Evolutionary conservation across 2,888 invertebrate genomes (phyloP), one percentile per base, ranked within the genome.

Genomic region (Epistrophe eligans): DNA sequence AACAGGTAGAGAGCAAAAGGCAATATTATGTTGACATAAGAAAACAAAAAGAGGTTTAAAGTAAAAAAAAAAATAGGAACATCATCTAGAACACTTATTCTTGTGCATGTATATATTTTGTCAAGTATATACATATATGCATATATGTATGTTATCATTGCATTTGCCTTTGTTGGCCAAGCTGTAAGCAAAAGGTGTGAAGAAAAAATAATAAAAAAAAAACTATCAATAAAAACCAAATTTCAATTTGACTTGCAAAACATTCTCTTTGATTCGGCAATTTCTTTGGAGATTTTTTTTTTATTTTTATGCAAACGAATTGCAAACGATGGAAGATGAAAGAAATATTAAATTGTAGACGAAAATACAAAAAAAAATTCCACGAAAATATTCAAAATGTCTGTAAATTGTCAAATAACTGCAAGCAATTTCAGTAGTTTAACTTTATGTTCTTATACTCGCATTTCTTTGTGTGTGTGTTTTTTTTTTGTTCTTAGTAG

Each of bases 161-260:
- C 55, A 55, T 55, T 55, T 55, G 1, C 2, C 28, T 15, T 28
- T 55, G 52, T 28, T 7, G 1, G 19, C 4, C 10, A 11, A 6
- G 35, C 9, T 6, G 1, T 11, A 24, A 19, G 10, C 24, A 28
- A 55, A 55, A 55, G 55, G 55, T 55, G 55, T 55, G 7, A 38
- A 32, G 24, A 24, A 24, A 24, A 24, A 24, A 24, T 2, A 24
- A 24, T 2, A 32, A 72, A 62, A 64, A 58, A 77, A 45, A 62
- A 84, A 76, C 76, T 84, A 72, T 72, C 72, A 73, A 55, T 80
- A 52, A 67, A 73, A 84, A 80, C 84, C 43, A 72, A 84, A 77
- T 77, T 77, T 62, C 77, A 77, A 84, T 84, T 84, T 84, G 84
- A 84, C 72, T 84, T 84, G 84, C 84, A 84, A 81, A 84, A 81